Evolutionary conservation across 2,888 invertebrate species (phyloP), one percentile per base, ranked within the genome.

Genomic region (Rhopalosiphum nymphaeae): DNA sequence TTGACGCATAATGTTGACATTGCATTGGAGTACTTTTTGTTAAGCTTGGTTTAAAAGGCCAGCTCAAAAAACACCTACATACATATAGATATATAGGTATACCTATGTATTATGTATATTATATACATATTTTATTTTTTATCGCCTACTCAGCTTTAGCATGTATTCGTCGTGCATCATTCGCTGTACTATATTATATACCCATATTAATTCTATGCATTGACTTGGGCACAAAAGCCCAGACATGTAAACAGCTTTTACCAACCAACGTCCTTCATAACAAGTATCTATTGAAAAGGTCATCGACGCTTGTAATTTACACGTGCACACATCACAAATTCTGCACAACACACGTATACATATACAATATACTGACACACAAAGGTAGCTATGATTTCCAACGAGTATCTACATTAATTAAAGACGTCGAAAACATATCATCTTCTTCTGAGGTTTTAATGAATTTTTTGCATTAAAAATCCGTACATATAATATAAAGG

Each of bases 221-320:
- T 91, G 42, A 85, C 91, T 91, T 13, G 53, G n/a, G 42, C 91
- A 91, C 91, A 91, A 91, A 91, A 91, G 85, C 84, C 21, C 53
- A n/a, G 53, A 91, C 42, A 10, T 85, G 91, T 57, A 91, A 91
- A 91, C 91, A 91, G 85, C 84, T 84, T 91, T 91, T 85, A 85
- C 56, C 91, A 53, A 61, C 61, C 53, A 21, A 21, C 78, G 21
- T 36, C 29, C 49, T 53, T 36, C 49, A 36, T 36, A 10, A 85
- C 84, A 29, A 86, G 85, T 85, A 85, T 91, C 56, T 85, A 87
- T 61, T 88, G 92, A 92, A 92, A 61, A 49, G 87, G 87, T 87
- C 86, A 92, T 87, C 87, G 53, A 49, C 87, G 87, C 85, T 91
- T 44, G 91, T 85, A 29, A 91, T 91, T 91, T 91, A 9, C 56